A percentile compares a stretch with the other conserved stretches of the same genome.
Evolutionary conservation across 1,140 invertebrate genomes (phyloP).

Genomic region (Yoshiicerus persimilis): DNA sequence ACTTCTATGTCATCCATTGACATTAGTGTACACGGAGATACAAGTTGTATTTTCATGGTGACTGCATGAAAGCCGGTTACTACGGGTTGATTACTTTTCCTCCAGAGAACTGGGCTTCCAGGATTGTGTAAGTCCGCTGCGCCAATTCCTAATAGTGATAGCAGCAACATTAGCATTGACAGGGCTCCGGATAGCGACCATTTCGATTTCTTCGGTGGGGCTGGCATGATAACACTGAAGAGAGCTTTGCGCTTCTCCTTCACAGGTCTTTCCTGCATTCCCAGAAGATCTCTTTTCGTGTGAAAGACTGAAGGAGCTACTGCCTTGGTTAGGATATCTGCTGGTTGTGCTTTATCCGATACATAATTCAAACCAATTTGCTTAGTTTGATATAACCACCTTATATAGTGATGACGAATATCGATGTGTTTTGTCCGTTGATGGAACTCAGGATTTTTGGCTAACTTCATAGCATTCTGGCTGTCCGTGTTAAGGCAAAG

Average conservation of each 20-base stretch:
- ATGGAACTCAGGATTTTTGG: conserved; percentile 52
- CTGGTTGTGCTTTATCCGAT: conserved; percentile 26
- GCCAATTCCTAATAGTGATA: not conserved
- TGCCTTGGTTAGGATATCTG: too few relatives aligned
- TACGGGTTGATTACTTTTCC: not conserved
- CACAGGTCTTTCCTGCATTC: not conserved
- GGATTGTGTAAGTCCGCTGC: not conserved
- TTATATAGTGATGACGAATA: conserved; percentile 52
- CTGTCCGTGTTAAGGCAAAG: conserved; percentile 50
- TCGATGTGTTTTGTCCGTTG: conserved; percentile 55
- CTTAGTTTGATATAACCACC: not conserved
- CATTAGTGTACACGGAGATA: not conserved
- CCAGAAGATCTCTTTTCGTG: not conserved
- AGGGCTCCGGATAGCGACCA: not conserved
- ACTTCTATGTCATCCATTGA: not conserved
- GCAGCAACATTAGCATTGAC: not conserved
- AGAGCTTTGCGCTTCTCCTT: not conserved
- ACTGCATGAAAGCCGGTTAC: not conserved
- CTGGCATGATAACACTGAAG: not conserved
- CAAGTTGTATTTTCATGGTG: not conserved
- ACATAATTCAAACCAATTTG: conserved; percentile 33
- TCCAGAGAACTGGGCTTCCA: not conserved
- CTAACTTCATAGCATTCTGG: conserved; percentile 52
- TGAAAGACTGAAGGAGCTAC: too few relatives aligned
- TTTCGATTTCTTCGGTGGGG: not conserved